These are phyloP conservation scores for Lamellibrachia columna DNA, from an alignment of 2,888 invertebrate species.

Conservation along the genomic window DNA sequence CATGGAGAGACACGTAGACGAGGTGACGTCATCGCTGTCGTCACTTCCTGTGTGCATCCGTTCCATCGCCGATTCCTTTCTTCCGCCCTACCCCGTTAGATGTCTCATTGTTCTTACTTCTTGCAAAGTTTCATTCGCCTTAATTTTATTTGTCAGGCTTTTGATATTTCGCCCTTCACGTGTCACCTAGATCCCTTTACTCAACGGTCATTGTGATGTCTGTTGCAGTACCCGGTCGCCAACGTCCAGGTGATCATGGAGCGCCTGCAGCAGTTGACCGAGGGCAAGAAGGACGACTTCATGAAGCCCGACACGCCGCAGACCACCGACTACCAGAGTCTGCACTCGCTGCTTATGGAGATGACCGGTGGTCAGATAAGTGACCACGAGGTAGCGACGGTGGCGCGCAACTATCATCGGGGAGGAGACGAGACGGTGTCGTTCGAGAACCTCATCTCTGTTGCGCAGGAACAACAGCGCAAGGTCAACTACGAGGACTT, in stretches of 20 bases:
- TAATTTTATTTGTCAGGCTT: no score
- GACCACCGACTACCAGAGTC: conserved; percentile 6
- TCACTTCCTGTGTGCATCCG: no score
- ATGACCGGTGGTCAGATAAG: conserved; percentile 35
- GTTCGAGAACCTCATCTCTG: conserved; percentile 50
- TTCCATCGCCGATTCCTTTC: no score
- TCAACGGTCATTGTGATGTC: conserved; percentile 14
- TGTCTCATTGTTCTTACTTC: no score
- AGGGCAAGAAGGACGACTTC: conserved; percentile 46
- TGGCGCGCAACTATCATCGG: conserved; percentile 48
- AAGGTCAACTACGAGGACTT: conserved; percentile 63
- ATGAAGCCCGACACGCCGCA: conserved; percentile 30
- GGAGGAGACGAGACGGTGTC: conserved; percentile 30
- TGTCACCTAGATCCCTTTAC: neutral
- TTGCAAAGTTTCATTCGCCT: no score
- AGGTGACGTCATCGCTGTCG: no score
- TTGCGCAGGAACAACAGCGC: conserved; percentile 61
- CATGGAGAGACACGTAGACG: conserved; percentile 71
- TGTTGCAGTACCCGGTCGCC: conserved; percentile 50
- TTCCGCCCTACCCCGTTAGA: no score
- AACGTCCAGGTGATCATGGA: conserved; percentile 49
- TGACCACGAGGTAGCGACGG: conserved; percentile 60
- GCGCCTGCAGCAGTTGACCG: conserved; percentile 36
- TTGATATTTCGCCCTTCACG: no score
- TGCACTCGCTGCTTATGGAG: conserved; percentile 33